These are phyloP conservation scores for Calosoma granatense DNA, from an alignment of 1,140 invertebrate species.

Conservation along the genomic window DNA sequence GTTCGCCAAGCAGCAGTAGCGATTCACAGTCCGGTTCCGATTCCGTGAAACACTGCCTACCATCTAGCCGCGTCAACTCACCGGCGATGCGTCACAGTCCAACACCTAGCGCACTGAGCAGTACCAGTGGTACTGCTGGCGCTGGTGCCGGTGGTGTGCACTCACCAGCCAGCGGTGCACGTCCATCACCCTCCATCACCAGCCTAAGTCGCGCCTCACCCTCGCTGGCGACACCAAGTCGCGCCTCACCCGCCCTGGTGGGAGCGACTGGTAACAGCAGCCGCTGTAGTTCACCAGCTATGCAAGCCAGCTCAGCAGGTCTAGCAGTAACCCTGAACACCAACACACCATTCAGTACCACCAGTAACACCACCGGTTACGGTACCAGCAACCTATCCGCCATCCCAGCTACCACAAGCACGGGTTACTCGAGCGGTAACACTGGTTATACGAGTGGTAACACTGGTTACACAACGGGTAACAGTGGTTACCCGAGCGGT, in stretches of 20 bases:
- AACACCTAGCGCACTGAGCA: constrained; percentile 20
- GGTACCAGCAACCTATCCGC: constrained; percentile 29
- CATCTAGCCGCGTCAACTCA: constrained; percentile 28
- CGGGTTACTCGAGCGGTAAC: neutral
- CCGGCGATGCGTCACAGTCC: constrained; percentile 24
- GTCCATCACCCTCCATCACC: constrained; percentile 27
- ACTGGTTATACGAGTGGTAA: neutral
- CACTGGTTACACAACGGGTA: neutral
- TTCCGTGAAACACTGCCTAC: constrained; percentile 49
- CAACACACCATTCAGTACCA: constrained; percentile 28
- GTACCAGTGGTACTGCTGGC: constrained; percentile 27
- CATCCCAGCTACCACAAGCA: constrained; percentile 31
- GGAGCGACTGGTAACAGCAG: constrained; percentile 14
- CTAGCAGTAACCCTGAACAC: constrained; percentile 44
- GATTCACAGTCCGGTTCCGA: constrained; percentile 54
- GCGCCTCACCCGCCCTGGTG: constrained; percentile 16
- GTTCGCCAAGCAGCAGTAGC: constrained; percentile 56
- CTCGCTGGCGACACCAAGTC: constrained; percentile 29
- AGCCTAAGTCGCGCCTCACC: constrained; percentile 30
- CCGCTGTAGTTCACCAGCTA: constrained; percentile 35
- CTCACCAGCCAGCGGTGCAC: constrained; percentile 9
- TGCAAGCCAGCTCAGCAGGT: constrained; percentile 46
- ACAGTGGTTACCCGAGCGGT: constrained; percentile 29
- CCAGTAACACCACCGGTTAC: constrained; percentile 25
- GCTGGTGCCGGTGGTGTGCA: constrained; percentile 22